Conservation (phyloP, 2,888 invertebrate species). For the Mamestra brassicae region DNA sequence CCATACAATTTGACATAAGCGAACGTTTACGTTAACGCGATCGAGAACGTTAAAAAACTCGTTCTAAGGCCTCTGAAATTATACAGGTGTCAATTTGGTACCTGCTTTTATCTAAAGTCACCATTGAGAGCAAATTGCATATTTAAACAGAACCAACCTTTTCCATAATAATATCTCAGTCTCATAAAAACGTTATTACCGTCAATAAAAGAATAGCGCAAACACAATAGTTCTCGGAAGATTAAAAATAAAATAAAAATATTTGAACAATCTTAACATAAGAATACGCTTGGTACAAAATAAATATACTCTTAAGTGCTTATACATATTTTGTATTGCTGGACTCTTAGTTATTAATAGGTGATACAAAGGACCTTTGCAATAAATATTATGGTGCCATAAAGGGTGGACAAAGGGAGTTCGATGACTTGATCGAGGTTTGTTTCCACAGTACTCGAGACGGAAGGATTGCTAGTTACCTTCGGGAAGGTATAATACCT, state of each 20-base stretch:
- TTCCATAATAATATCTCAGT: neutral
- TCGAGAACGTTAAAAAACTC: no score
- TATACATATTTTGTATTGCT: constrained; percentile 10
- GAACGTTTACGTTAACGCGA: no score
- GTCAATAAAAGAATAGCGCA: constrained; percentile 24
- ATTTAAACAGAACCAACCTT: neutral
- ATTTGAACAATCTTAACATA: constrained; percentile 47
- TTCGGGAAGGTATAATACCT: no score
- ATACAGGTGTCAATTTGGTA: no score
- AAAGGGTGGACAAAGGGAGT: constrained; percentile 87
- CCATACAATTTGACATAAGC: no score
- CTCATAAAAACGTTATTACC: constrained; percentile 39
- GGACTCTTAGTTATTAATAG: constrained; percentile 52
- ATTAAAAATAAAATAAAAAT: constrained; percentile 25
- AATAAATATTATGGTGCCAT: constrained; percentile 81
- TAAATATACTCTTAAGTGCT: constrained; percentile 18
- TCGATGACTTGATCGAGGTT: constrained; percentile 80
- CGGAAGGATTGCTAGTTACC: neutral
- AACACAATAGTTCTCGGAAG: constrained; percentile 44
- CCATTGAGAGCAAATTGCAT: neutral
- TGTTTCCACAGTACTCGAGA: constrained; percentile 70
- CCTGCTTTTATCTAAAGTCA: no score
- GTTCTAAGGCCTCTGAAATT: no score
- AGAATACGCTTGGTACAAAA: constrained; percentile 44
- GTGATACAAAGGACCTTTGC: constrained; percentile 71